Evolutionary conservation across 2,888 invertebrate genomes (phyloP).

Genomic region (Polymixis flavicincta): DNA sequence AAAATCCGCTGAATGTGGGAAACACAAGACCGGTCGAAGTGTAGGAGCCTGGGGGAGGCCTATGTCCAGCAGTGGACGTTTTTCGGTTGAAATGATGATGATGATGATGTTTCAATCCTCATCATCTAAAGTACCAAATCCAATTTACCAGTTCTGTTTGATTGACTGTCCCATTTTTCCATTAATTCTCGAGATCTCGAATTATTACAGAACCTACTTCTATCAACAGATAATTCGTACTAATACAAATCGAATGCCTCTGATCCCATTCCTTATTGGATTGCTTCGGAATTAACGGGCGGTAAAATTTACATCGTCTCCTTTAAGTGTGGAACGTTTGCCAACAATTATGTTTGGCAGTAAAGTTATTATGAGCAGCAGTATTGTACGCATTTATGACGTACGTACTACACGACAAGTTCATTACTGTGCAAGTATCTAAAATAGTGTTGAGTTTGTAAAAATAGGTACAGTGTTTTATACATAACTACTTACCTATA

Average conservation of each 20-base stretch:
- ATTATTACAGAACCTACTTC: not conserved
- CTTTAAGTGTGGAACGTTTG: conserved; percentile 47
- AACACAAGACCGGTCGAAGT: too few relatives aligned
- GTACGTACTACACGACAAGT: conserved; percentile 44
- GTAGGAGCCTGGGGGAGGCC: too few relatives aligned
- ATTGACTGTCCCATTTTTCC: not conserved
- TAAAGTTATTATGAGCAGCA: conserved; percentile 57
- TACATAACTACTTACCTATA: not conserved
- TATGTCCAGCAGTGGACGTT: too few relatives aligned
- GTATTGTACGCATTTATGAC: conserved; percentile 41
- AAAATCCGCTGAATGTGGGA: too few relatives aligned
- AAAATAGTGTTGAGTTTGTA: conserved; percentile 48
- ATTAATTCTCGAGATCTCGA: not conserved
- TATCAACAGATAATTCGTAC: not conserved
- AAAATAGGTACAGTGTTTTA: not conserved
- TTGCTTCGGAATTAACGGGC: conserved; percentile 45
- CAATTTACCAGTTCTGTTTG: not conserved
- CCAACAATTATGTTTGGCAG: conserved; percentile 55
- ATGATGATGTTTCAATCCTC: not conserved
- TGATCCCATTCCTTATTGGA: conserved; percentile 33
- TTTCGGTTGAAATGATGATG: too few relatives aligned
- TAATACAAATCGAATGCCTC: conserved; percentile 17
- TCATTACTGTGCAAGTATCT: conserved; percentile 46
- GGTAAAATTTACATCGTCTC: conserved; percentile 40
- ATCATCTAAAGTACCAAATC: not conserved